A percentile compares a stretch with the other conserved stretches of the same genome.
Conservation (phyloP, 1,140 invertebrate genomes). For the Zaprionus taronus region DNA sequence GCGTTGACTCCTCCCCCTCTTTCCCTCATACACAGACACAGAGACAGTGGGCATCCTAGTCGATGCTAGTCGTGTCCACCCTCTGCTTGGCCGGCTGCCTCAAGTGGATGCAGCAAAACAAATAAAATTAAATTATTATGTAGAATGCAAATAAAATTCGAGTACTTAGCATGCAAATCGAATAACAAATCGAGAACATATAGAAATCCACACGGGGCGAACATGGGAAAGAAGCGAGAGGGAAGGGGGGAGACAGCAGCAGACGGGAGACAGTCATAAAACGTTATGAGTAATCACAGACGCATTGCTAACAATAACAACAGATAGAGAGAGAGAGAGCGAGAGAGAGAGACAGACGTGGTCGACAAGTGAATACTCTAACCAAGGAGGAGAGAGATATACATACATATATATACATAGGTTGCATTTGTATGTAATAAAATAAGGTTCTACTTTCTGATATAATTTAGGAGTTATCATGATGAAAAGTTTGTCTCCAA, state of each 20-base stretch:
- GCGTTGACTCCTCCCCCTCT: neutral
- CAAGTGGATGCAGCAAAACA: constrained; percentile 74
- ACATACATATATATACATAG: too few relatives aligned
- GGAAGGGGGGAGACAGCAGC: neutral
- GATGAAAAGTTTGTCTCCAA: too few relatives aligned
- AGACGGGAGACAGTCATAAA: constrained; percentile 39
- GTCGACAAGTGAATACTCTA: constrained; percentile 3
- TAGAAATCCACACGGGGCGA: constrained; percentile 14
- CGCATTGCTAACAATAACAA: constrained; percentile 68
- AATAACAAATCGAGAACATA: constrained; percentile 48
- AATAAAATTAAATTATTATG: constrained; percentile 83
- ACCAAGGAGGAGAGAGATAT: neutral
- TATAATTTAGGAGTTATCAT: too few relatives aligned
- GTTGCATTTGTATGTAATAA: too few relatives aligned
- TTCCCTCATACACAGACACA: neutral
- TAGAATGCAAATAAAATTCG: constrained; percentile 76
- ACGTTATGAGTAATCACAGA: constrained; percentile 77
- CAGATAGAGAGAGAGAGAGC: neutral
- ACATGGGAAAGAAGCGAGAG: neutral
- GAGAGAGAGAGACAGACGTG: neutral
- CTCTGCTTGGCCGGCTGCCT: constrained; percentile 5
- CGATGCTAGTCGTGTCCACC: neutral
- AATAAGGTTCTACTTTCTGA: too few relatives aligned
- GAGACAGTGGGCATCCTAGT: neutral
- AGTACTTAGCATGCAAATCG: constrained; percentile 75